Conservation (phyloP, 2,888 invertebrate genomes). For the Deroplatys truncata region DNA sequence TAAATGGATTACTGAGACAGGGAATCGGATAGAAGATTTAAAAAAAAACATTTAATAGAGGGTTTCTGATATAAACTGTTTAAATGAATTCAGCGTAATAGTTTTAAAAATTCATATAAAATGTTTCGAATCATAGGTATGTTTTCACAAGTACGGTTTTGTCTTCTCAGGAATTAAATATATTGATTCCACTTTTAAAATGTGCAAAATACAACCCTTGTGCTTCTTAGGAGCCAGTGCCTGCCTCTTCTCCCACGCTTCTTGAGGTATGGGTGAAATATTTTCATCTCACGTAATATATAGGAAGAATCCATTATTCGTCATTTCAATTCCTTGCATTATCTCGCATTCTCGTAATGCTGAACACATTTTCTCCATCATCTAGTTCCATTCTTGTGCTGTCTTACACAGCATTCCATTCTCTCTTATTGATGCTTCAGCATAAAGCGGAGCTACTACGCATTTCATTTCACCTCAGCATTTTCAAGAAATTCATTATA, state of each 20-base stretch:
- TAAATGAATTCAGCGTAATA: too few relatives aligned
- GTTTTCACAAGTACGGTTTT: too few relatives aligned
- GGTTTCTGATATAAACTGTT: too few relatives aligned
- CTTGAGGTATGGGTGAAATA: neutral
- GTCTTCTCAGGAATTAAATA: too few relatives aligned
- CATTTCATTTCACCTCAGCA: neutral
- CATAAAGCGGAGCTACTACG: neutral
- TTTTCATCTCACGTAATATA: neutral
- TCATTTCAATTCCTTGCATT: neutral
- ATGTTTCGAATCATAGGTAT: too few relatives aligned
- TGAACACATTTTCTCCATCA: neutral
- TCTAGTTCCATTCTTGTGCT: neutral
- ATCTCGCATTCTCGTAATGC: neutral
- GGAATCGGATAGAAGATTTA: too few relatives aligned
- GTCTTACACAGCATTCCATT: neutral
- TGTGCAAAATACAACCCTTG: neutral
- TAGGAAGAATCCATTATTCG: too few relatives aligned
- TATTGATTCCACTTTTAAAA: too few relatives aligned
- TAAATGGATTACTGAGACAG: too few relatives aligned
- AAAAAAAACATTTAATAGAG: too few relatives aligned
- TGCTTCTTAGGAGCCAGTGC: neutral
- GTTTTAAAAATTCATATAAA: too few relatives aligned
- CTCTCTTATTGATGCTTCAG: neutral
- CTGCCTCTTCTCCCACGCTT: neutral
- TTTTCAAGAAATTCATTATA: neutral